These are phyloP conservation scores for Pseudopipra pipra DNA, from an alignment of 2,113 vertebrate genomes.

Conservation along the genomic window DNA sequence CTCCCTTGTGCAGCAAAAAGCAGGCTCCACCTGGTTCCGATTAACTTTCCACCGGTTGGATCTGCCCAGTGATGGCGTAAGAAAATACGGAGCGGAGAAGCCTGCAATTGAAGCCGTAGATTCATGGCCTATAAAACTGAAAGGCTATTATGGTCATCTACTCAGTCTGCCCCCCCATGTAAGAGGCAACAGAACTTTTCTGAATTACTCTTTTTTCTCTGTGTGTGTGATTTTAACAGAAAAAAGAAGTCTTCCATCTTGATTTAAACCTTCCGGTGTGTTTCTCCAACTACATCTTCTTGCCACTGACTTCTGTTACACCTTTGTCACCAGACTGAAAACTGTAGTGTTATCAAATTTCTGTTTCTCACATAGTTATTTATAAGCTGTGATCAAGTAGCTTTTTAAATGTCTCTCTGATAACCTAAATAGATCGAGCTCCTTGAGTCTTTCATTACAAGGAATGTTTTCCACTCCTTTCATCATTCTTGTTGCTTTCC, in stretches of 20 bases:
- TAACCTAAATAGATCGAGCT: constrained; percentile 27
- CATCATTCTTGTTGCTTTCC: constrained; percentile 15
- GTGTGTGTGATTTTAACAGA: not conserved
- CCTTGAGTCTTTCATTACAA: constrained; percentile 25
- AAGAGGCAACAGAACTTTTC: not conserved
- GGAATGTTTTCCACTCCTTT: constrained; percentile 40
- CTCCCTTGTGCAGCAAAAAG: constrained; percentile 26
- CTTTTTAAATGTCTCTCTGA: constrained; percentile 9
- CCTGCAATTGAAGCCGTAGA: constrained; percentile 36
- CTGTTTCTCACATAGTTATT: constrained; percentile 40
- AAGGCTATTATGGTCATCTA: constrained; percentile 42
- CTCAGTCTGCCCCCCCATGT: not conserved
- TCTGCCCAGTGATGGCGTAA: constrained; percentile 45
- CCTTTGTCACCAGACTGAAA: constrained; percentile 9
- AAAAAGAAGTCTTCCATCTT: not conserved
- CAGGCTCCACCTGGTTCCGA: constrained; percentile 41
- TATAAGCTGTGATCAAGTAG: constrained; percentile 33
- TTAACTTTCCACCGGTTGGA: constrained; percentile 41
- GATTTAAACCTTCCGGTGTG: constrained; percentile 10
- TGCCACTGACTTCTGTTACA: not conserved
- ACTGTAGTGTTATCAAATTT: constrained; percentile 16
- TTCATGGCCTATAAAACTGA: constrained; percentile 53
- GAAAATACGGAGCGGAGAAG: constrained; percentile 43
- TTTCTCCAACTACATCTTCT: not conserved
- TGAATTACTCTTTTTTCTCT: not conserved